Conservation (phyloP, 1,140 invertebrate genomes). For the Papilio polytes region DNA sequence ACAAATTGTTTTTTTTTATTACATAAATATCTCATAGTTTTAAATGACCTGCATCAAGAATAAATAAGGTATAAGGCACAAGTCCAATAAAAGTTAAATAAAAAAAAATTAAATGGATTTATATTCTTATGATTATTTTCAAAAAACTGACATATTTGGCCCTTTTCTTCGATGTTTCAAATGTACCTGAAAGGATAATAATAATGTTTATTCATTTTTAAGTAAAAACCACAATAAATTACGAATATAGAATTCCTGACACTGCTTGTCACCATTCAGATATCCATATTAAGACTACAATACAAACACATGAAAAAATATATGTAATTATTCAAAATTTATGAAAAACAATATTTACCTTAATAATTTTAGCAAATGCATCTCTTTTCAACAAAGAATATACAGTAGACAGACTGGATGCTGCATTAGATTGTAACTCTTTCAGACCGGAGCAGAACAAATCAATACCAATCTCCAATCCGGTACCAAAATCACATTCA, state of each 20-base stretch:
- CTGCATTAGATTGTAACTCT: slow-evolving; percentile 87
- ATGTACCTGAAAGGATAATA: slow-evolving; percentile 60
- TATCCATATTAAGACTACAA: neutral
- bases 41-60: slow-evolving; percentile 11
- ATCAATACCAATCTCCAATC: slow-evolving; percentile 94
- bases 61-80: slow-evolving; percentile 20
- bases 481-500: slow-evolving; percentile 97
- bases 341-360: slow-evolving; percentile 62
- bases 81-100: slow-evolving; percentile 36
- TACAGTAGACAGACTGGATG: slow-evolving; percentile 88
- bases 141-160: slow-evolving; percentile 60
- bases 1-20: slow-evolving; percentile 11
- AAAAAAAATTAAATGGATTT: slow-evolving; percentile 35
- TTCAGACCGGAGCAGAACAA: slow-evolving; percentile 91
- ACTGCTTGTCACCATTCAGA: neutral
- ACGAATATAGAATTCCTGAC: too few species aligned
- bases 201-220: neutral
- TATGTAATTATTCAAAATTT: neutral
- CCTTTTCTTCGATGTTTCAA: slow-evolving; percentile 69
- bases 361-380: slow-evolving; percentile 90
- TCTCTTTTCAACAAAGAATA: slow-evolving; percentile 91
- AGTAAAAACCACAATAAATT: neutral
- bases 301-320: neutral
- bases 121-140: slow-evolving; percentile 36
- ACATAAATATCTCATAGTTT: neutral